Evolutionary conservation across 2,113 vertebrate genomes (phyloP).

Genomic region (Apistogramma diplotaenia): DNA sequence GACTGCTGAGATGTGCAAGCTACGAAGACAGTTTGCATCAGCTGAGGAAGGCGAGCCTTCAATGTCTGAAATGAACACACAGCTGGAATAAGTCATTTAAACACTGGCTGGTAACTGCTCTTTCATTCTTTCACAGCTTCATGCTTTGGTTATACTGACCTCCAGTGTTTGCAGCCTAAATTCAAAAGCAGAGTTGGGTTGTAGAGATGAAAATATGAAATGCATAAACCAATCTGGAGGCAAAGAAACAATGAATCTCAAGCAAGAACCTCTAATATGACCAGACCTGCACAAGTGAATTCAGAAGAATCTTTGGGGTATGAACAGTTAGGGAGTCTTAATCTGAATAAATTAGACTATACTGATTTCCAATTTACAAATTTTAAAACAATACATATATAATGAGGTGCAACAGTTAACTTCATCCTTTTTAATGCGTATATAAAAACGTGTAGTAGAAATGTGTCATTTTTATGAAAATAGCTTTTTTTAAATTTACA

Average conservation of each 20-base stretch:
- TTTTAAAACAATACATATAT: background rate
- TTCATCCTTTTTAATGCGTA: background rate
- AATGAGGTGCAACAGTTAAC: background rate
- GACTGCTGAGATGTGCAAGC: background rate
- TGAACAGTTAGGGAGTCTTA: background rate
- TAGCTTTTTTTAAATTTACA: background rate
- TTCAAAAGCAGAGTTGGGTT: background rate
- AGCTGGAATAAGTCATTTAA: background rate
- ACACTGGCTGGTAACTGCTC: background rate
- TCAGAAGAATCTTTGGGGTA: background rate
- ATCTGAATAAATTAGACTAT: background rate
- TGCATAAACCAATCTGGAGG: background rate
- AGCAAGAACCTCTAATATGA: background rate
- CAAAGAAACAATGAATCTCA: background rate
- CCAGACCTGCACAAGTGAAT: background rate
- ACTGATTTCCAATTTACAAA: background rate
- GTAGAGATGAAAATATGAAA: background rate
- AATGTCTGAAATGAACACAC: conserved; percentile 37
- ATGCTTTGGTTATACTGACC: background rate
- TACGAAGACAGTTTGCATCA: background rate
- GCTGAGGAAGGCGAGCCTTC: background rate
- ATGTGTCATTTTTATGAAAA: background rate
- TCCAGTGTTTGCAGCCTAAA: background rate
- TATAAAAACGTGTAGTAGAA: background rate
- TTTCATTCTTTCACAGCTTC: background rate